Conservation (phyloP, 2,113 vertebrate species). For the Gymnobelideus leadbeateri region DNA sequence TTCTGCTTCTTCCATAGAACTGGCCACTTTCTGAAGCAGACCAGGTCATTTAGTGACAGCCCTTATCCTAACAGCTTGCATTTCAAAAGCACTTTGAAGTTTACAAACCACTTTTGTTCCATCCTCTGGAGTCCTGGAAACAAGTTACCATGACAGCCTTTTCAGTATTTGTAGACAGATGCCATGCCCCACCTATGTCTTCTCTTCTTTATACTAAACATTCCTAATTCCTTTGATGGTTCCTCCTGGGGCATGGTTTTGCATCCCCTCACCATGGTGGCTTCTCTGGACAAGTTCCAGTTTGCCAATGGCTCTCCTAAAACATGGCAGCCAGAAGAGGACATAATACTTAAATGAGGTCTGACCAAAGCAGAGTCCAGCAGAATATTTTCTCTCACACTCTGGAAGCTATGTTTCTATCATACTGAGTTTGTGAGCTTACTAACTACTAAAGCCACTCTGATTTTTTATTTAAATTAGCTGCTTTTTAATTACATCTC, state of each 20-base stretch:
- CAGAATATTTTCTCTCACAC: not conserved
- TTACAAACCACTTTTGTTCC: not conserved
- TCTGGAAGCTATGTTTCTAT: not conserved
- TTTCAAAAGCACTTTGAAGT: not conserved
- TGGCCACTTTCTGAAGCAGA: not conserved
- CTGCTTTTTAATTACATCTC: not conserved
- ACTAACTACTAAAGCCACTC: not conserved
- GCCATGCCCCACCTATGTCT: not conserved
- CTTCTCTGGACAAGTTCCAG: not conserved
- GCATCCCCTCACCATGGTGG: not conserved
- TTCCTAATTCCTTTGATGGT: not conserved
- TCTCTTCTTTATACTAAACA: not conserved
- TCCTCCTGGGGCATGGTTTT: not conserved
- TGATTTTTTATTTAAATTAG: not conserved
- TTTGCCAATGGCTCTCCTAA: not conserved
- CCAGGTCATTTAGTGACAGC: not conserved
- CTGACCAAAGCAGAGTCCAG: not conserved
- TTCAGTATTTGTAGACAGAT: not conserved
- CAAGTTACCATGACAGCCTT: not conserved
- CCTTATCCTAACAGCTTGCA: not conserved
- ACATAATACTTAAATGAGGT: not conserved
- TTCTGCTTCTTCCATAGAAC: not conserved
- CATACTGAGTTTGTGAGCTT: not conserved
- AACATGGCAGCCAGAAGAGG: not conserved
- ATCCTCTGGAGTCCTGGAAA: not conserved